phyloP scores from a whole-genome alignment of 2,888 invertebrate genomes.

The Noctua fimbriata region DNA sequence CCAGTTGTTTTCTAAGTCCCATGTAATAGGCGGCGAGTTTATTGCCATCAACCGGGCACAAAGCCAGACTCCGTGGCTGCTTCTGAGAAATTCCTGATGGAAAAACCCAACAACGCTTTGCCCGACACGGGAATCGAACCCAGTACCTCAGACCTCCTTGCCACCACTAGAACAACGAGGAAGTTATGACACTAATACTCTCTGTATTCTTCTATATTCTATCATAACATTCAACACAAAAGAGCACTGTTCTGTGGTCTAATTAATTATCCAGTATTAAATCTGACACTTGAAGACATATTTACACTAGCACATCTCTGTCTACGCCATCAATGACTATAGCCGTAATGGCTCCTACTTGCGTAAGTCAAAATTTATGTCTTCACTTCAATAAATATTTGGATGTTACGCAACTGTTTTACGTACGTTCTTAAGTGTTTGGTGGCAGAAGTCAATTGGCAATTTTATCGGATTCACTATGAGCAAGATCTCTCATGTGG shows the following conservation, averaged over 20 bases:
- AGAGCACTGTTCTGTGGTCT: neutral
- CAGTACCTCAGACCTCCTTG: too few relatives aligned
- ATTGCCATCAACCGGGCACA: too few relatives aligned
- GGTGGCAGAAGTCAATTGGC: conserved; percentile 71
- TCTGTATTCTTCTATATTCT: neutral
- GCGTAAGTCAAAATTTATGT: conserved; percentile 71
- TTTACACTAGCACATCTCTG: conserved; percentile 38
- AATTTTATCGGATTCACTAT: conserved; percentile 66
- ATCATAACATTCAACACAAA: neutral
- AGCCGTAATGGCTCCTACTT: conserved; percentile 52
- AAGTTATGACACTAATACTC: neutral
- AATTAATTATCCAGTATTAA: conserved; percentile 18
- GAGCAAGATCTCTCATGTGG: conserved; percentile 54
- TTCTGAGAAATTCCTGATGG: too few relatives aligned
- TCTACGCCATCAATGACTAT: conserved; percentile 33
- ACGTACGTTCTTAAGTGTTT: conserved; percentile 67
- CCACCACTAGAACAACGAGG: too few relatives aligned
- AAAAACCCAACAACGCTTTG: too few relatives aligned
- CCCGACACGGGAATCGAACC: too few relatives aligned
- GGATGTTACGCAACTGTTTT: conserved; percentile 70
- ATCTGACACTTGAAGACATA: conserved; percentile 12
- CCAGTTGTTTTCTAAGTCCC: too few relatives aligned
- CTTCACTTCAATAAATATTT: conserved; percentile 71
- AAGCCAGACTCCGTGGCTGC: too few relatives aligned
- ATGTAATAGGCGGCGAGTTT: too few relatives aligned